Conservation (phyloP, 2,888 invertebrate genomes). For the Temnothorax rugatulus region DNA sequence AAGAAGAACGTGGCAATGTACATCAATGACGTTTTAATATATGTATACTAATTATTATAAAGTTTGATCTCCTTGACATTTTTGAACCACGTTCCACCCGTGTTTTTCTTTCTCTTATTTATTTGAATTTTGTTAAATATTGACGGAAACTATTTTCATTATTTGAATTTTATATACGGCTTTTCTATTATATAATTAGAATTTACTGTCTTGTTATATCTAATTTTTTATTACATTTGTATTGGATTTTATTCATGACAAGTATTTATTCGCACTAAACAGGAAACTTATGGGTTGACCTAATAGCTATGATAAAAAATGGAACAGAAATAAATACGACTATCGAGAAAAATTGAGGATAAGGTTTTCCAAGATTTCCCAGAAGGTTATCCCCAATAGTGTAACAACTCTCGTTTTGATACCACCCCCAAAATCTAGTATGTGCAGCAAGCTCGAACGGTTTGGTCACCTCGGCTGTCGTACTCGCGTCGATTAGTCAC, state of each 20-base stretch:
- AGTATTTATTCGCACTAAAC: not conserved
- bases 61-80: not conserved
- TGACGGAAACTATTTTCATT: not conserved
- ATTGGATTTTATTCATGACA: not conserved
- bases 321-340: not conserved
- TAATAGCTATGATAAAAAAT: not conserved
- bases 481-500: slow-evolving; percentile 73
- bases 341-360: not conserved
- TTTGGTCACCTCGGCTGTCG: slow-evolving; percentile 51
- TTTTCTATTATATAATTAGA: not conserved
- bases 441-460: not conserved
- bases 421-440: not conserved
- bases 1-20: not conserved
- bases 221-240: not conserved
- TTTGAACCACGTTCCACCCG: not conserved
- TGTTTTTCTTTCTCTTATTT: not conserved
- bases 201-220: not conserved
- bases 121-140: not conserved
- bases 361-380: slow-evolving; percentile 6
- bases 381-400: not conserved
- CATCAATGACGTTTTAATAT: not conserved
- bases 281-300: not conserved
- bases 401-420: slow-evolving; percentile 2
- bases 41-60: not conserved
- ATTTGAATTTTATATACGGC: not conserved